Percentiles rank a stretch among this genome's conserved stretches.
phyloP scores from a whole-genome alignment of 1,140 invertebrate species.

The Drosophila arizonae region DNA sequence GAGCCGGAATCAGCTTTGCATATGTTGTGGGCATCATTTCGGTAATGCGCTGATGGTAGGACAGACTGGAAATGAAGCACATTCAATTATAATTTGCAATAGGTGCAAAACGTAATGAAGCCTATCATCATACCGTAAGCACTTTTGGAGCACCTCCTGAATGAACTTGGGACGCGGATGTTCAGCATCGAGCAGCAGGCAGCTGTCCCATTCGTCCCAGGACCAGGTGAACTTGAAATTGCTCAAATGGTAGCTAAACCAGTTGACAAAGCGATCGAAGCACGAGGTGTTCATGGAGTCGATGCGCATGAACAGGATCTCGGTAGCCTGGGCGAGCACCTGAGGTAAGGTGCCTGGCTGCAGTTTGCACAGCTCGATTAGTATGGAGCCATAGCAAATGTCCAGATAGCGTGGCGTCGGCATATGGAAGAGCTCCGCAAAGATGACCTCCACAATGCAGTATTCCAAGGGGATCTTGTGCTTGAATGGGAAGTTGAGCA shows the following conservation, averaged over 20 bases:
- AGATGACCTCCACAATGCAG: conserved; percentile 98
- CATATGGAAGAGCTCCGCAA: conserved; percentile 96
- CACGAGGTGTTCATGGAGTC: conserved; percentile 98
- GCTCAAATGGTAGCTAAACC: conserved; percentile 99
- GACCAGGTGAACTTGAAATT: conserved; percentile 99
- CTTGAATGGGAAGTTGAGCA: conserved; percentile 96
- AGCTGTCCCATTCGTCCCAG: conserved; percentile 97
- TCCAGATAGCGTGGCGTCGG: conserved; percentile 94
- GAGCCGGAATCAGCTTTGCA: conserved; percentile 90
- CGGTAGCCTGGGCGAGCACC: conserved; percentile 98
- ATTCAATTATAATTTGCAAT: neutral
- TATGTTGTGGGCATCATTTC: conserved; percentile 96
- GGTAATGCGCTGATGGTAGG: conserved; percentile 96
- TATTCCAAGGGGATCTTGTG: conserved; percentile 98
- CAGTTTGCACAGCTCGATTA: conserved; percentile 98
- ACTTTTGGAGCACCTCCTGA: conserved; percentile 94
- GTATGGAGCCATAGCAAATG: conserved; percentile 96
- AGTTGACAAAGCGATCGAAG: conserved; percentile 98
- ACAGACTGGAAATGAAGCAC: conserved; percentile 87
- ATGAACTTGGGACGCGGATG: conserved; percentile 98
- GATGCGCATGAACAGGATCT: conserved; percentile 97
- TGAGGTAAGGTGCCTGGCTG: conserved; percentile 98
- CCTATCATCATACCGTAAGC: conserved; percentile 88
- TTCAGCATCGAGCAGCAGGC: conserved; percentile 92
- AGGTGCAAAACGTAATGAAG: neutral